Evolutionary conservation across 2,888 invertebrate genomes (phyloP), one percentile per base, ranked within the genome.

Genomic region (Drosophila melanosoma): DNA sequence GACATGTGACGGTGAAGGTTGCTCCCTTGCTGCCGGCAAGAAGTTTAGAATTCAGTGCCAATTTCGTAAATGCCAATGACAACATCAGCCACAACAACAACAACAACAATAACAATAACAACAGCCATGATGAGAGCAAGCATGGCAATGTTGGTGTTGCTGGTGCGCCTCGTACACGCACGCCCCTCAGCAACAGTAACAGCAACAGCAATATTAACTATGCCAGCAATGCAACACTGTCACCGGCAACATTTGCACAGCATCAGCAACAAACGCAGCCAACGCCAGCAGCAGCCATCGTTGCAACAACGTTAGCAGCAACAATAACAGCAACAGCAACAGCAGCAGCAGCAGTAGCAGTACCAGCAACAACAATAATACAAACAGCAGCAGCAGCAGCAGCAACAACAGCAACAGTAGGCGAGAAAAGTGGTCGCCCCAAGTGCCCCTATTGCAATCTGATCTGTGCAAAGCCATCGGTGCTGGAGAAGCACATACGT

Each of bases 381-480:
- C 57, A 57, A 53, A 60, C 57, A 26, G 33, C 66, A 35, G 45
- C 83, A 65, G 17, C 57, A 26, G 33, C 66, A 35, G 45, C 83
- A 65, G 17, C 12, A 56, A 45, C 45, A 45, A 20, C 23, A 15
- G 45, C 78, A 36, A 20, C 56, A 20, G 36, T 52, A 29, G 73
- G 72, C 29, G 82, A 82, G 23, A 82, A 82, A 23, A 57, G 74
- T 90, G 97, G 96, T 61, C 96, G 97, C 83, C 96, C 98, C 93
- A 95, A 96, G 81, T 98, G 98, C 92, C 96, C 96, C 15, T 98
- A 97, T 93, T 98, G 98, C 94, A 97, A 96, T 93, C 94, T 97
- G 92, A 96, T 96, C 80, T 98, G 98, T 94, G 96, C 98, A 89
- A 98, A 98, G 94, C 98, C 98, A 69, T 98, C 98, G 92, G 98